Conservation (phyloP, 2,113 vertebrate genomes). For the Cavia porcellus region DNA sequence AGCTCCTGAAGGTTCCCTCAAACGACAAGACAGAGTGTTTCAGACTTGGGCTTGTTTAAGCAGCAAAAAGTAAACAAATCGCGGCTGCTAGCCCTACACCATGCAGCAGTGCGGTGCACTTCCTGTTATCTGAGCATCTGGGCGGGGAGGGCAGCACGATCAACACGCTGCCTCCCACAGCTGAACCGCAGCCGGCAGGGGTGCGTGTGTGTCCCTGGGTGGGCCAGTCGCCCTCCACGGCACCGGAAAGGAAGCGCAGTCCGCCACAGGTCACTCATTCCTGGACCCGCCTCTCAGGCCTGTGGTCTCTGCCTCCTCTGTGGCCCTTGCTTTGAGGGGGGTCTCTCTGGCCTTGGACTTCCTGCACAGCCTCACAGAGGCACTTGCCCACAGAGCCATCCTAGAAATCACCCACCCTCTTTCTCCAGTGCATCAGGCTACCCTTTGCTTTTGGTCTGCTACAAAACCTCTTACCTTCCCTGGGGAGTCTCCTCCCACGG, state of each 20-base stretch:
- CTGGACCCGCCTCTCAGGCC: background rate
- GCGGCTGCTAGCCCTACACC: background rate
- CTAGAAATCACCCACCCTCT: background rate
- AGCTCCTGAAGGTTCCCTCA: slow-evolving; percentile 18
- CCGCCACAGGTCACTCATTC: background rate
- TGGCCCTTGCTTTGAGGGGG: background rate
- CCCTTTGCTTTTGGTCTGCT: background rate
- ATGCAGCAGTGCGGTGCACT: fast-evolving
- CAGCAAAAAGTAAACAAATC: slow-evolving; percentile 63
- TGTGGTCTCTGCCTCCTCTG: background rate
- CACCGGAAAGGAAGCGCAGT: fast-evolving
- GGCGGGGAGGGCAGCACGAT: background rate
- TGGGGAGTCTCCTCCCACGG: fast-evolving
- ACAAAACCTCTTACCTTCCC: background rate
- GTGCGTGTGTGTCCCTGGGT: fast-evolving
- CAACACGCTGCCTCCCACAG: fast-evolving
- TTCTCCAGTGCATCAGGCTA: background rate
- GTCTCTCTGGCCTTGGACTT: background rate
- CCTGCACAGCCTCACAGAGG: background rate
- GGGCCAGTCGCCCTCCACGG: fast-evolving
- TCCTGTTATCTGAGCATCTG: background rate
- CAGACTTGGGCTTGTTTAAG: slow-evolving; percentile 30
- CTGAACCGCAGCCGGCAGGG: fast-evolving
- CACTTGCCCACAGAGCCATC: background rate
- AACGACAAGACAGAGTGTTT: background rate